Evolutionary conservation across 2,113 vertebrate species (phyloP).

Genomic region (Gavialis gangeticus): DNA sequence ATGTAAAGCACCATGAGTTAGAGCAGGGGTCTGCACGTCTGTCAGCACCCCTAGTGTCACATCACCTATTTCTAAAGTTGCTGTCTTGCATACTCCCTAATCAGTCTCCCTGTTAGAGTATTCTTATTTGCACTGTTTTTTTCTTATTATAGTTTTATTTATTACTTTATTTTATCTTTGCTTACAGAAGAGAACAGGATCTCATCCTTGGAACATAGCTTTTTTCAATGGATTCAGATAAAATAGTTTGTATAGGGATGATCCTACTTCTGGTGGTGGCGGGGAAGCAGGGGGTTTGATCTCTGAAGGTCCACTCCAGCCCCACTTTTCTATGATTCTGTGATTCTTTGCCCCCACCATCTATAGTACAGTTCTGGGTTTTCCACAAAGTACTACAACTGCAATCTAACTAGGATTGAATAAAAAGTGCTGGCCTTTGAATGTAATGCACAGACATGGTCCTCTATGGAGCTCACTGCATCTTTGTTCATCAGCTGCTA

Average conservation of each 20-base stretch:
- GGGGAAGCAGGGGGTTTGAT: no score
- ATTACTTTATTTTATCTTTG: not conserved
- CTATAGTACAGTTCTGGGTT: not conserved
- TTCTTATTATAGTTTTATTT: not conserved
- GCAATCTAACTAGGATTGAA: not conserved
- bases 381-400: not conserved
- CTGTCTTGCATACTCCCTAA: not conserved
- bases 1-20: no score
- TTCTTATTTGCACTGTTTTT: not conserved
- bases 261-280: no score
- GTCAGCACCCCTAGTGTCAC: not conserved
- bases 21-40: no score
- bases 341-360: not conserved
- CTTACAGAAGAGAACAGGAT: not conserved
- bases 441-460: not conserved
- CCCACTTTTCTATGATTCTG: not conserved
- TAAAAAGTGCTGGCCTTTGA: not conserved
- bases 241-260: no score
- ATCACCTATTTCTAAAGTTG: not conserved
- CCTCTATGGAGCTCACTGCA: not conserved
- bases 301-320: no score
- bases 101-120: not conserved
- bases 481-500: not conserved
- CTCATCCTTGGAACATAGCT: not conserved
- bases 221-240: not conserved